Evolutionary conservation across 2,113 vertebrate species (phyloP), one percentile per base, ranked within the genome.

Genomic region (Dendropsophus ebraccatus): DNA sequence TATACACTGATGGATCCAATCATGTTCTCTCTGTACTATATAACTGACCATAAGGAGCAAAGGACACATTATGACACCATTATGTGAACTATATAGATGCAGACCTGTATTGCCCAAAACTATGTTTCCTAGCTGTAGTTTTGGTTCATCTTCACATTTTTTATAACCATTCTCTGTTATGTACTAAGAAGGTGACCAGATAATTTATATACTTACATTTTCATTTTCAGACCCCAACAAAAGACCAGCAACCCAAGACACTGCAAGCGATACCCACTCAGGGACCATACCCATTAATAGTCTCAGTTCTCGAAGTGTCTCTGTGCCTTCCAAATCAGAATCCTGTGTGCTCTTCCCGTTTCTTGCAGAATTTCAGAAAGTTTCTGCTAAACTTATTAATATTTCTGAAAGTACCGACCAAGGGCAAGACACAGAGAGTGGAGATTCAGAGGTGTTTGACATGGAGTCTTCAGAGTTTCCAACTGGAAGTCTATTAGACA

Each of bases 301-400:
- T 50, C 25, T 28, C 73, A 52, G n/a, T 30, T 49, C 73, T 50
- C 28, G 1, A 4, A 25, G 11, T 11, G 8, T 62, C 12, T 41
- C 23, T 0, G 35, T 8, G 1, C 77, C 32, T 49, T 49, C 56
- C 69, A 32, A 32, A 9, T 54, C 81, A 70, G 23, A 58, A 41
- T 30, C 9, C 28, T 2, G 17, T 8, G 11, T 7, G 11, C 88
- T 89, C 11, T 87, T 73, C 4, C 76, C 87, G 10, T 91, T 90
- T 2, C 87, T 89, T 37, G 72, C 73, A 67, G 92, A 89, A 75
- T 94, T 94, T 86, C 93, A 89, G 56, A 91, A 91, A 19, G 93
- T 67, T 5, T 88, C 90, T 5, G 93, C 93, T 0, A 41, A 88
- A 75, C 56, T 88, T 54, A 83, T 90, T 0, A 84, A 89, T 16